Conservation (phyloP, 2,888 invertebrate species). For the Agriopis marginaria region DNA sequence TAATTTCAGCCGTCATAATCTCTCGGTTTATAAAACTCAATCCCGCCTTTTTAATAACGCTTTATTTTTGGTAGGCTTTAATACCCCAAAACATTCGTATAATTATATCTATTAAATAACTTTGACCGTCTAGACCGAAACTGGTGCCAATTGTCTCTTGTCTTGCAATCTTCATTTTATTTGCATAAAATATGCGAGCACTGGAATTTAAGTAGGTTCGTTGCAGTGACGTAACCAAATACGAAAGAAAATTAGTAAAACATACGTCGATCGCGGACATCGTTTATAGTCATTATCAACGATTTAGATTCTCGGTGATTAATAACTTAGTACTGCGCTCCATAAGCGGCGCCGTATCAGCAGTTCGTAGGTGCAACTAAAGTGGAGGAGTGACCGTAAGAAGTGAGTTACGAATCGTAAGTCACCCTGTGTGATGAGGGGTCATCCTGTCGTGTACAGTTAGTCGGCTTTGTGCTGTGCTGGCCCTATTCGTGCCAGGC, state of each 20-base stretch:
- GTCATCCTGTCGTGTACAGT: conserved; percentile 78
- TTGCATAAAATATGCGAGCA: conserved; percentile 77
- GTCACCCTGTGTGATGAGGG: conserved; percentile 66
- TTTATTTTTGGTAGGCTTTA: neutral
- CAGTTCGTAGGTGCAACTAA: conserved; percentile 52
- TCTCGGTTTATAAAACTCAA: conserved; percentile 14
- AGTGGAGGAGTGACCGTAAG: conserved; percentile 51
- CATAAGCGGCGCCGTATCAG: conserved; percentile 42
- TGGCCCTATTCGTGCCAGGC: conserved; percentile 72
- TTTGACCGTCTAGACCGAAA: conserved; percentile 60
- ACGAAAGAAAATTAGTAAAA: conserved; percentile 77
- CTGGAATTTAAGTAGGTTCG: conserved; percentile 72
- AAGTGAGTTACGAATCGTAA: conserved; percentile 56
- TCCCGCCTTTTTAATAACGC: neutral
- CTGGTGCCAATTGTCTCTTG: conserved; percentile 63
- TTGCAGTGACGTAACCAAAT: conserved; percentile 72
- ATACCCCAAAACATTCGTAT: conserved; percentile 32
- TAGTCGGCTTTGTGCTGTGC: conserved; percentile 74
- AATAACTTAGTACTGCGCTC: conserved; percentile 65
- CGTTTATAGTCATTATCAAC: conserved; percentile 73
- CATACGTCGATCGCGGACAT: conserved; percentile 72
- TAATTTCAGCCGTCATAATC: conserved; percentile 16
- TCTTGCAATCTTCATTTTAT: conserved; percentile 72
- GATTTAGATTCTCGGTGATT: conserved; percentile 74
- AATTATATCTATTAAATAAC: conserved; percentile 34